phyloP scores from a whole-genome alignment of 2,888 invertebrate species.

The Gonocerus acuteangulatus region DNA sequence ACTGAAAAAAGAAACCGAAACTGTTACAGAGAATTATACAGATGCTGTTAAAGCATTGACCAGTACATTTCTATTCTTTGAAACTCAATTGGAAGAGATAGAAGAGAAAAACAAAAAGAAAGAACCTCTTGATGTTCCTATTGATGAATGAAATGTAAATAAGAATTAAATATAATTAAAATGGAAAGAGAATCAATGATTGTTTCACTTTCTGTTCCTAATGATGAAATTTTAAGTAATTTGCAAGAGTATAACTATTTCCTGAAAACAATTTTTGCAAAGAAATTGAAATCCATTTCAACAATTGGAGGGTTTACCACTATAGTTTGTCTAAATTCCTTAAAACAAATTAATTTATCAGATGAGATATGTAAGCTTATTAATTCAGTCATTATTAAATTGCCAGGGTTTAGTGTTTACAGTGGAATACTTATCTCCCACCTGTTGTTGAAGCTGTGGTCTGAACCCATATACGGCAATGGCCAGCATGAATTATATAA shows the following conservation, averaged over 20 bases:
- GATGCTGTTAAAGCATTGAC: conserved; percentile 13
- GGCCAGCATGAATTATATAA: background rate
- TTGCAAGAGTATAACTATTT: conserved; percentile 1
- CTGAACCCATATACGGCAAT: background rate
- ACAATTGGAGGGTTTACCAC: background rate
- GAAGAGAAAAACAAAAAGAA: conserved; percentile 7
- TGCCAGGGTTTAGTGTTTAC: conserved; percentile 6
- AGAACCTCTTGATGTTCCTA: background rate
- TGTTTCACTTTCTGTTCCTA: background rate
- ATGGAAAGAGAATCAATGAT: background rate
- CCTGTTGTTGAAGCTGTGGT: conserved; percentile 4
- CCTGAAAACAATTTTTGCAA: background rate
- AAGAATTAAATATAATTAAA: background rate
- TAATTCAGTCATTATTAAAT: conserved; percentile 7
- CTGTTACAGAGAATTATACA: background rate
- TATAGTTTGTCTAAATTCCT: background rate
- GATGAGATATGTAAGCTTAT: conserved; percentile 4
- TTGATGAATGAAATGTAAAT: background rate
- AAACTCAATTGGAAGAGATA: background rate
- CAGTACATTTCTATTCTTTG: conserved; percentile 6
- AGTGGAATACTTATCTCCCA: conserved; percentile 5
- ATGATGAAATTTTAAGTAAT: background rate
- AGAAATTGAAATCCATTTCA: background rate
- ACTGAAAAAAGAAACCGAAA: conserved; percentile 7
- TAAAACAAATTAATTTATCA: conserved; percentile 1